Evolutionary conservation across 1,140 invertebrate genomes (phyloP), one percentile per base, ranked within the genome.

Genomic region (Cardiocondyla obscurior): DNA sequence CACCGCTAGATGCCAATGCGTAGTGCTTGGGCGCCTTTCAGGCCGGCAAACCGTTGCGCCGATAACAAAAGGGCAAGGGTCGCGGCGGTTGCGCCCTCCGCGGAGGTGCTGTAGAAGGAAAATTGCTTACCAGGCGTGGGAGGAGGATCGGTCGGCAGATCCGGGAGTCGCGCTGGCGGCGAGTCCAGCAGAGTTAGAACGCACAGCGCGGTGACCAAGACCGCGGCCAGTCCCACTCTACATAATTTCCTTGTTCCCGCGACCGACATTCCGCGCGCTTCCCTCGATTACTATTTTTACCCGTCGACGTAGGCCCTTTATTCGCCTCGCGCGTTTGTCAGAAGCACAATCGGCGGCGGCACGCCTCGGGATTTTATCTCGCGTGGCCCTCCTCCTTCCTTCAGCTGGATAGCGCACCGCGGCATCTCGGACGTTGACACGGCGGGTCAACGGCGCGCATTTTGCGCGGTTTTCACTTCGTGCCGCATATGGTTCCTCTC

Each of bases 201-300:
- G 86, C 90, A 93, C 76, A 93, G 84, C 70, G 92, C 92, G 62
- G 92, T 93, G 83, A 91, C 90, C 84, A 93, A 76, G 73, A 92
- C 89, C 70, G 91, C 92, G 81, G 88, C 91, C 46, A 93, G 88
- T 76, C 92, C 92, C 46, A 91, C 91, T 92, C 92, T 93, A 91
- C 90, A 93, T 89, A 93, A 91, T 88, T 89, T 91, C 77, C 89
- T 92, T 85, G 91, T 92, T 67, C 90, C 90, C 55, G 87, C 89
- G 73, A 92, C 90, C 86, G 91, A 86, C 92, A 93, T 93, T 65
- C 84, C 90, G 58, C 86, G 86, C 81, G 85, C 76, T 30, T 58
- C 57, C 57, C 58, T 57, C n/a, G 60, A 39, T 53, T 79, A 62
- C 49, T 64, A 33, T 53, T 19, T 28, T 39, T 46, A 36, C 46